Conservation (phyloP, 2,113 vertebrate species). For the Chelonoidis abingdonii region DNA sequence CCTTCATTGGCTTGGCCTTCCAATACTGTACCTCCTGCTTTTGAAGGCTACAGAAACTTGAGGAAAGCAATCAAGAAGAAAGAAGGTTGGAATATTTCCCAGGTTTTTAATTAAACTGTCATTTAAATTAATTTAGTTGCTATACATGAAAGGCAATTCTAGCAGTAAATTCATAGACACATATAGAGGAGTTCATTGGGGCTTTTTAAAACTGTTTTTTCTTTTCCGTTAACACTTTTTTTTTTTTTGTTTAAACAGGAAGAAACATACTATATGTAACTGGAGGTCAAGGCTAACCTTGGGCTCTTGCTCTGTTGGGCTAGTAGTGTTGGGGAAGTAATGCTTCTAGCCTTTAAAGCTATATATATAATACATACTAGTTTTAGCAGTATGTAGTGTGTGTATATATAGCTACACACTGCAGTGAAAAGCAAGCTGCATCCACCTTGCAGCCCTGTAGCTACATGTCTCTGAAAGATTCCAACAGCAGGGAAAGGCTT, state of each 20-base stretch:
- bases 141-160: conserved; percentile 64
- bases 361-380: not conserved
- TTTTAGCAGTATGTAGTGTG: not conserved
- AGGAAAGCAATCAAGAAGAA: conserved; percentile 88
- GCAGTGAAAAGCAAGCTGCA: not conserved
- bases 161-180: conserved; percentile 53
- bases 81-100: conserved; percentile 92
- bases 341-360: not conserved
- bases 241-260: not conserved
- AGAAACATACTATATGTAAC: not conserved
- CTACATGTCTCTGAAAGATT: not conserved
- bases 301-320: not conserved
- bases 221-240: not conserved
- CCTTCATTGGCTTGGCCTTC: conserved; percentile 85
- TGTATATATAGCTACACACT: not conserved
- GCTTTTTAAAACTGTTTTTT: not conserved
- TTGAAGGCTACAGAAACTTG: conserved; percentile 93
- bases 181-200: not conserved
- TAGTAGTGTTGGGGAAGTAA: not conserved
- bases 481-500: not conserved
- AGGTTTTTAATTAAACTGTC: conserved; percentile 83
- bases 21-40: conserved; percentile 83
- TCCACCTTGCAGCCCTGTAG: not conserved
- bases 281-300: not conserved
- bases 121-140: conserved; percentile 79